phyloP scores from a whole-genome alignment of 2,888 invertebrate genomes.

The Oxyteleia sp. region DNA sequence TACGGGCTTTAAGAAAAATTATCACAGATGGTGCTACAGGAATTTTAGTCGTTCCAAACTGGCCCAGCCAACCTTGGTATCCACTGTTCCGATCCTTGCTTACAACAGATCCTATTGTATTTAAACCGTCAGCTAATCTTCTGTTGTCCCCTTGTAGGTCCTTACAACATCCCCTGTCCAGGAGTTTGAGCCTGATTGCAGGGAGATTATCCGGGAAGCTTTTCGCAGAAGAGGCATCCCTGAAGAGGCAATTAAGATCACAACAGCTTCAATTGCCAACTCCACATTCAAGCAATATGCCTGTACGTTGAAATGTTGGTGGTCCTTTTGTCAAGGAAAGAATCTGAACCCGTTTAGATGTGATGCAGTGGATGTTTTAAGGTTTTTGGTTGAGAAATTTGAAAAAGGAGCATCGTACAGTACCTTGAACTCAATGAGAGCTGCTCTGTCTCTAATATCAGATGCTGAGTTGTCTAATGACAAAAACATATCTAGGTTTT shows the following conservation, averaged over 20 bases:
- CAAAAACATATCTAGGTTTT: constrained; percentile 35
- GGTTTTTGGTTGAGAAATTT: constrained; percentile 50
- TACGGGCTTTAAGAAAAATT: constrained; percentile 35
- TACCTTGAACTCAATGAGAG: constrained; percentile 55
- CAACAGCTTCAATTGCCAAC: constrained; percentile 67
- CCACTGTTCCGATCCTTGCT: background rate
- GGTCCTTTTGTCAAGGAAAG: no score
- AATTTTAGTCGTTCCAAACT: constrained; percentile 44
- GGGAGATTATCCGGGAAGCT: constrained; percentile 33
- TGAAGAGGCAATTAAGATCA: constrained; percentile 54
- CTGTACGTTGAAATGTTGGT: constrained; percentile 71
- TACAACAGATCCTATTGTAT: background rate
- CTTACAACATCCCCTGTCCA: constrained; percentile 13
- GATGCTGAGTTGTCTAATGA: constrained; percentile 37
- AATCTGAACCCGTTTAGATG: no score
- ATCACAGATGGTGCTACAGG: constrained; percentile 19
- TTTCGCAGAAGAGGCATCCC: constrained; percentile 18
- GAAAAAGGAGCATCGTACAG: constrained; percentile 56
- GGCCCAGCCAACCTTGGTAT: constrained; percentile 25
- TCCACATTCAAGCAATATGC: constrained; percentile 74
- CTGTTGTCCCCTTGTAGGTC: constrained; percentile 59
- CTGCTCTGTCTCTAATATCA: constrained; percentile 56
- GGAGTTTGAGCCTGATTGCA: constrained; percentile 56
- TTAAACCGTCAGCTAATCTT: constrained; percentile 29
- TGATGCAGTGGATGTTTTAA: no score